Percentiles rank a stretch among this genome's conserved stretches.
These are phyloP conservation scores for Pterocles orientalis DNA, from an alignment of 2,113 vertebrate species.

Conservation along the genomic window DNA sequence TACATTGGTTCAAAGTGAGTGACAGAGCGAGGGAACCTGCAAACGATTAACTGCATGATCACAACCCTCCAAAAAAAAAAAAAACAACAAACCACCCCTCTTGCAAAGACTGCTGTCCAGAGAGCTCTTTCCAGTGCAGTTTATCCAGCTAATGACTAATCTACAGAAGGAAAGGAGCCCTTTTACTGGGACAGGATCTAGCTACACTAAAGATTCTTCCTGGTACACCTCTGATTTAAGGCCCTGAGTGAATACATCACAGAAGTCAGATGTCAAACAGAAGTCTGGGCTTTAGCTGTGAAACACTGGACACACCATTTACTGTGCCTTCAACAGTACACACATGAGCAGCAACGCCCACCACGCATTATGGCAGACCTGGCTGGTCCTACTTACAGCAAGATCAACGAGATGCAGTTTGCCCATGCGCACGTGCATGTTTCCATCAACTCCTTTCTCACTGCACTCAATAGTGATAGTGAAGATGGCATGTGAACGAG, in stretches of 20 bases:
- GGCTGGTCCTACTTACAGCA: conserved; percentile 80
- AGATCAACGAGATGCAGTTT: conserved; percentile 97
- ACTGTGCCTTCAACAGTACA: neutral
- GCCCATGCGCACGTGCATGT: conserved; percentile 97
- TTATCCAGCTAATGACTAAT: neutral
- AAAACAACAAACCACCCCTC: neutral
- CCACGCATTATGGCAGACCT: rapidly evolving
- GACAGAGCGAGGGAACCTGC: neutral
- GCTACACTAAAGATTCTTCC: neutral
- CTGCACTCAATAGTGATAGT: conserved; percentile 98
- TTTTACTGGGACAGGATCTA: neutral
- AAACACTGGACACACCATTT: neutral
- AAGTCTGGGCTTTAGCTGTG: neutral
- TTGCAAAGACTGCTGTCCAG: neutral
- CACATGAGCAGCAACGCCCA: rapidly evolving
- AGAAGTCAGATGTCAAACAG: neutral
- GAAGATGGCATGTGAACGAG: conserved; percentile 97
- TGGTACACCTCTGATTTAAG: neutral
- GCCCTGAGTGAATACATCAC: neutral
- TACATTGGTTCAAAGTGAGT: neutral
- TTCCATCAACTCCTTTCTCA: conserved; percentile 93
- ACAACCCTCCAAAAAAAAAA: neutral
- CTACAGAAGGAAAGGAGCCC: neutral
- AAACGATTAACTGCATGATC: neutral
- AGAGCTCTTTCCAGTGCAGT: neutral